phyloP scores from a whole-genome alignment of 2,113 vertebrate species.

The Theristicus caerulescens region DNA sequence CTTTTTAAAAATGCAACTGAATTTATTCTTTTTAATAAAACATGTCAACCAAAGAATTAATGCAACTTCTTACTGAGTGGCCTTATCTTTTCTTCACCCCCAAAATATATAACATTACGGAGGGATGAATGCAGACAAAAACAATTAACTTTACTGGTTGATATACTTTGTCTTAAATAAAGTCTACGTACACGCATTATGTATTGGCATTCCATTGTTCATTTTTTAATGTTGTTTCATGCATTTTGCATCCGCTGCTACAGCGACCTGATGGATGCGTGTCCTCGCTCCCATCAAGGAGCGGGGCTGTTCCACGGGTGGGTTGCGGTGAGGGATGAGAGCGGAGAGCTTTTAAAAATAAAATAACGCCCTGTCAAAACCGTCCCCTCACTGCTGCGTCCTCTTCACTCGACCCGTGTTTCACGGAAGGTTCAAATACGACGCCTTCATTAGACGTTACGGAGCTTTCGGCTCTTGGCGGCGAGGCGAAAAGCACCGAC shows the following conservation, averaged over 20 bases:
- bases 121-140: constrained; percentile 45
- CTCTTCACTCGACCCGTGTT: neutral
- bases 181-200: constrained; percentile 36
- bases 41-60: constrained; percentile 68
- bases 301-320: neutral
- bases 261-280: neutral
- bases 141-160: constrained; percentile 66
- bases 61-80: constrained; percentile 36
- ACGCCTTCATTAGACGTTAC: neutral
- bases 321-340: neutral
- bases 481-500: neutral
- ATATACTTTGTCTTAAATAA: constrained; percentile 52
- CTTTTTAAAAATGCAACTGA: constrained; percentile 67
- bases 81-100: constrained; percentile 25
- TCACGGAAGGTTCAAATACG: neutral
- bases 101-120: constrained; percentile 38
- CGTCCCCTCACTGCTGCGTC: neutral
- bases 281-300: neutral
- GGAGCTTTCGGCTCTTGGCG: neutral
- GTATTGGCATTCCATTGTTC: constrained; percentile 12
- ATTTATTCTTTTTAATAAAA: constrained; percentile 85
- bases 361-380: constrained; percentile 1
- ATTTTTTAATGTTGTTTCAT: neutral
- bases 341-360: constrained; percentile 8
- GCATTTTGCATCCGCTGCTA: neutral